These are phyloP conservation scores for Thaumatotibia leucotreta DNA, from an alignment of 1,140 invertebrate genomes.

Conservation along the genomic window DNA sequence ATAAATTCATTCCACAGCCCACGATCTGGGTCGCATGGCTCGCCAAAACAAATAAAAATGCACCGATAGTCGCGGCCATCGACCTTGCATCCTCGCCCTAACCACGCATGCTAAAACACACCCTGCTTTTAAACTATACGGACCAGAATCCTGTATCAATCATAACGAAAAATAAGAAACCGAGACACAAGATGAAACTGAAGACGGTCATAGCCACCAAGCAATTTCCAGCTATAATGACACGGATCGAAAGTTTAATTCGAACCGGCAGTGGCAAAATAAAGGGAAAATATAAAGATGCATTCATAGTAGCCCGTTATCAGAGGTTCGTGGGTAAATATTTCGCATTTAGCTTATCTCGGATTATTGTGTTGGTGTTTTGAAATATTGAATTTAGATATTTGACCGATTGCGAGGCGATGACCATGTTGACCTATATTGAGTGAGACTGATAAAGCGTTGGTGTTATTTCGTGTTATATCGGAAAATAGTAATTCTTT, in stretches of 20 bases:
- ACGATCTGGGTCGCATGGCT: slow-evolving; percentile 69
- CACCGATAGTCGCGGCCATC: slow-evolving; percentile 65
- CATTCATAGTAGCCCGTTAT: slow-evolving; percentile 61
- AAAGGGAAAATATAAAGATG: slow-evolving; percentile 36
- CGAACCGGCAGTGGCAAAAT: slow-evolving; percentile 21
- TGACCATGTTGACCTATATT: slow-evolving; percentile 12
- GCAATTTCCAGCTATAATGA: slow-evolving; percentile 39
- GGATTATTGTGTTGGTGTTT: slow-evolving; percentile 52
- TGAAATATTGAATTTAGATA: slow-evolving; percentile 60
- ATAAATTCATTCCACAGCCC: slow-evolving; percentile 68
- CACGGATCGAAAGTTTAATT: not conserved
- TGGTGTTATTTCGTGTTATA: not conserved
- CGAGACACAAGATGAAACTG: slow-evolving; percentile 59
- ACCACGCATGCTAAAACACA: slow-evolving; percentile 25
- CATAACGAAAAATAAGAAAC: slow-evolving; percentile 70
- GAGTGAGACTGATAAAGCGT: not conserved
- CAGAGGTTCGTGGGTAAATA: slow-evolving; percentile 40
- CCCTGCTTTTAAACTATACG: slow-evolving; percentile 32
- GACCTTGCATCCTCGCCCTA: slow-evolving; percentile 44
- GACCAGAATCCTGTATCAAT: slow-evolving; percentile 37
- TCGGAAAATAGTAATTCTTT: not conserved
- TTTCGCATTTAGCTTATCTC: slow-evolving; percentile 67
- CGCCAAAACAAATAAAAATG: slow-evolving; percentile 74
- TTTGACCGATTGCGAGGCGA: slow-evolving; percentile 33
- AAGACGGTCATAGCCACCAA: slow-evolving; percentile 40